Percentiles rank a stretch among this genome's conserved stretches.
Evolutionary conservation across 1,140 invertebrate genomes (phyloP).

Genomic region (Camponotus floridanus): DNA sequence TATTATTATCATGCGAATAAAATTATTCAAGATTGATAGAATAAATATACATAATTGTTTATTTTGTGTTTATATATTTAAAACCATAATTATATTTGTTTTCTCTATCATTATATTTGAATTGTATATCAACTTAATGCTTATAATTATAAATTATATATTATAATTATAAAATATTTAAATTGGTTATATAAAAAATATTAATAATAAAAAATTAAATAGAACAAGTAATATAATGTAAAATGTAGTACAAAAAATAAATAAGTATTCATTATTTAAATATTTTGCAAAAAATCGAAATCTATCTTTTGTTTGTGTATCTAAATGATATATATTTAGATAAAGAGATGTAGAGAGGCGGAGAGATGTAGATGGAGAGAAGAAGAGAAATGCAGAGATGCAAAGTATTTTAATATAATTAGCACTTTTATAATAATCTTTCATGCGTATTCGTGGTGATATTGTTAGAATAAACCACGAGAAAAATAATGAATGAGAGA

Average conservation of each 20-base stretch:
- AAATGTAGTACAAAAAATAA: not conserved
- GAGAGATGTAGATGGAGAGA: not conserved
- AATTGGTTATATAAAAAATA: constrained; percentile 1
- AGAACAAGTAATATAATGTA: not conserved
- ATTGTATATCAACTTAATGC: not conserved
- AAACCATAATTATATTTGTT: not conserved
- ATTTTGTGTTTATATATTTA: not conserved
- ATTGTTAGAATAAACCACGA: constrained; percentile 61
- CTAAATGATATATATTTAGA: too few species aligned
- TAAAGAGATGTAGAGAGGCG: not conserved
- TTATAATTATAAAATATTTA: not conserved
- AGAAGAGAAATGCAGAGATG: too few species aligned
- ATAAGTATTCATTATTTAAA: not conserved
- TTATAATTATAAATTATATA: not conserved
- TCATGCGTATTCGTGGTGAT: constrained; percentile 18
- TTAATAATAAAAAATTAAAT: not conserved
- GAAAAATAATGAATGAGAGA: constrained; percentile 55
- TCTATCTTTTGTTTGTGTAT: too few species aligned
- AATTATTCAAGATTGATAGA: not conserved
- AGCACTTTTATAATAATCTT: not conserved
- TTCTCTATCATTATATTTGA: not conserved
- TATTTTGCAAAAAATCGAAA: not conserved
- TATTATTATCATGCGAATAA: not conserved
- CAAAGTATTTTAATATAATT: constrained; percentile 26
- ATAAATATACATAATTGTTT: not conserved